Evolutionary conservation across 1,140 invertebrate species (phyloP).

Genomic region (Lerema accius): DNA sequence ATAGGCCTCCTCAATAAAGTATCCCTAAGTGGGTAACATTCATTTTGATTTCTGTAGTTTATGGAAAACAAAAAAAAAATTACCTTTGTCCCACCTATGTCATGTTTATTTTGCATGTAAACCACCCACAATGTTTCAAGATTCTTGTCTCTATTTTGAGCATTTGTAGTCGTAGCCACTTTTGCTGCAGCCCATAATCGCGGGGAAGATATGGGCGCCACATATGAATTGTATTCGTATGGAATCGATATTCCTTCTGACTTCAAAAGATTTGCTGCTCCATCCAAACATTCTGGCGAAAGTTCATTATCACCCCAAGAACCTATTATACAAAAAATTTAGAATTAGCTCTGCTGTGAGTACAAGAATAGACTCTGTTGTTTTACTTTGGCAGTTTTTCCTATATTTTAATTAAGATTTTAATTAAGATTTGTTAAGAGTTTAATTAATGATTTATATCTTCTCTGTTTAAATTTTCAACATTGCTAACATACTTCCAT

Average conservation of each 20-base stretch:
- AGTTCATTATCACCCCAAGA: slow-evolving; percentile 99
- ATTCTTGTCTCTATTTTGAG: slow-evolving; percentile 72
- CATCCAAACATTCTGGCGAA: slow-evolving; percentile 99
- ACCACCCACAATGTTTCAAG: slow-evolving; percentile 97
- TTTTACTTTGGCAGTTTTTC: too few relatives aligned
- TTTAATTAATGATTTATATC: too few relatives aligned
- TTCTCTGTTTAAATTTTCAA: too few relatives aligned
- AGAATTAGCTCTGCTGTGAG: background rate
- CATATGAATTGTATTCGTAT: slow-evolving; percentile 93
- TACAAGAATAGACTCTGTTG: slow-evolving; percentile 13
- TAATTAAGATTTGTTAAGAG: too few relatives aligned
- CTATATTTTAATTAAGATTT: too few relatives aligned
- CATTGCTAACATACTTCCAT: too few relatives aligned
- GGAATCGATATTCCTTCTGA: slow-evolving; percentile 97
- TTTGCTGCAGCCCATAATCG: slow-evolving; percentile 80
- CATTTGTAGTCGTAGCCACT: slow-evolving; percentile 45
- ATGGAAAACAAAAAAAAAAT: too few relatives aligned
- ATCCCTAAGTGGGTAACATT: too few relatives aligned
- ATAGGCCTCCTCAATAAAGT: too few relatives aligned
- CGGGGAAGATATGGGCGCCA: slow-evolving; percentile 89
- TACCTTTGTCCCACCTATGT: slow-evolving; percentile 90
- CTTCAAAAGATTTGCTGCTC: slow-evolving; percentile 94
- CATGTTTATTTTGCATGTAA: slow-evolving; percentile 94
- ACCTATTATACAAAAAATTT: slow-evolving; percentile 83
- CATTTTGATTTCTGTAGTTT: too few relatives aligned